Base-by-base conservation (phyloP, 2,888 invertebrate species). In the Caenorhabditis sp. region DNA sequence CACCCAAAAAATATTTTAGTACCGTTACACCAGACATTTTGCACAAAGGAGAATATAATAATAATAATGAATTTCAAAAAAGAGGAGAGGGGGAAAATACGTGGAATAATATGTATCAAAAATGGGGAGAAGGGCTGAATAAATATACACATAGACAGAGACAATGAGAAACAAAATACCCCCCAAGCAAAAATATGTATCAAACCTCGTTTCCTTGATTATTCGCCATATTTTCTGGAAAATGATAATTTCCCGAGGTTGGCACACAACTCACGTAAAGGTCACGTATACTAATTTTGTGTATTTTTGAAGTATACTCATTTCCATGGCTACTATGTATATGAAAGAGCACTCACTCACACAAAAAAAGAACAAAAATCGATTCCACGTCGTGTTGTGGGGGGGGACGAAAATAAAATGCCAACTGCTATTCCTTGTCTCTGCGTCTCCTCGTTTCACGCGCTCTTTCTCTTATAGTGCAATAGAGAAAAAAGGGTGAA, bases 1-100 rank as follows among this genome's bases (percentile, higher is more conserved):
- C 4, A 23, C 20, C 53, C 38, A 26, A 59, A 59, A 31, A 23
- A 63, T 52, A 63, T 36, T 36, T n/a, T n/a, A n/a, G n/a, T 20
- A 49, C 49, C 49, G 49, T 20, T 49, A 8, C 49, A 49, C 49
- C 49, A 20, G 49, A 49, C 49, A 49, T 49, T 38, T 10, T 49
- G 31, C 31, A 31, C 31, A 31, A 31, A 31, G 31, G 31, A 10
- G 10, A 31, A 4, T 7, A 31, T 26, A 26, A 54, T 23, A 26
- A 54, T 14, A 54, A 20, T n/a, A n/a, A 10, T 25, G 54, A n/a
- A 20, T 25, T 23, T 14, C 12, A 54, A 26, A 54, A 20, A n/a
- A 14, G 21, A 21, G 21, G 52, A 52, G 52, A 52, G 52, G 21
- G 52, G 21, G 54, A 20, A 26, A 54, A 26, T 10, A 10, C 20